Base-by-base conservation (phyloP, 2,113 vertebrate genomes). In the Xiphophorus couchianus region DNA sequence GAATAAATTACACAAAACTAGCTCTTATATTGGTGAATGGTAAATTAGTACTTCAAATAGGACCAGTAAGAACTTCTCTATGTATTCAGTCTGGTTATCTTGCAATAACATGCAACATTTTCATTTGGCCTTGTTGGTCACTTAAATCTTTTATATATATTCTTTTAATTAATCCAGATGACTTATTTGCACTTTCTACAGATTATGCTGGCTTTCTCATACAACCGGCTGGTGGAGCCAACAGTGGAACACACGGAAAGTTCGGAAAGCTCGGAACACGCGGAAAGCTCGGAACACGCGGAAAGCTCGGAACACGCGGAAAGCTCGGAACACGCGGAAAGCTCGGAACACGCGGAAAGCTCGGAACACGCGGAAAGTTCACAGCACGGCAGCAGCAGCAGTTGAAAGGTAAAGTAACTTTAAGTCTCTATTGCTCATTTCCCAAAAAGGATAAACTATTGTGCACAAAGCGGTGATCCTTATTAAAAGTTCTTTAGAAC, bases 151-250 rank as follows among this genome's bases (percentile, higher is more conserved):
- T 28, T 28, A 28, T 28, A 28, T 28, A 28, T 28, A 28, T 28
- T 28, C 28, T 30, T 30, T 30, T 30, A 30, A 30, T 12, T 42
- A 6, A 39, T 37, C 8, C n/a, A 37, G 8, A 37, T 19, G 1
- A 12, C 2, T 67, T 74, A 13, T 69, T 58, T 77, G 17, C 54
- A 15, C 77, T 28, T 37, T 17, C 44, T 11, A 9, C 85, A 96
- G 96, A 69, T 94, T 14, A 96, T 96, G 95, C 78, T 96, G 84
- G 80, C 83, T 13, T 80, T 95, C 48, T 96, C 95, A 0, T 96
- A 95, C 11, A 77, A 90, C 3, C 92, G 91, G 29, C 91, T 96
- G 51, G 84, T 95, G 74, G 94, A 94, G 30, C 93, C 93, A 25
- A 39, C 74, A 51, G 10, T 3, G 31, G 84, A 91, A 25, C 74